Evolutionary conservation across 2,888 invertebrate genomes (phyloP), one percentile per base, ranked within the genome.

Genomic region (Gryllus longicercus): DNA sequence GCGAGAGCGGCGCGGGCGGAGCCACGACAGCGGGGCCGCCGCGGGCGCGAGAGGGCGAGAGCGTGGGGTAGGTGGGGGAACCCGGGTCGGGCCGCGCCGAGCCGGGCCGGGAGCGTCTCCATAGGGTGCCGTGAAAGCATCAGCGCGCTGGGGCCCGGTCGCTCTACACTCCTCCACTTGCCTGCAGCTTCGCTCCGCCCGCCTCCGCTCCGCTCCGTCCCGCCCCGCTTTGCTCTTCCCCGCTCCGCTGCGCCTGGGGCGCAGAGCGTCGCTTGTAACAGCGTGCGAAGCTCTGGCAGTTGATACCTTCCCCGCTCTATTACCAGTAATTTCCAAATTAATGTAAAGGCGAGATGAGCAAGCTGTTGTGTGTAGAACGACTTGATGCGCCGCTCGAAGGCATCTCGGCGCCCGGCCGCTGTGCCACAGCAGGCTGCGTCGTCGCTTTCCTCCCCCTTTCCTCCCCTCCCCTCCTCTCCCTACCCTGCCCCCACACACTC

Each of bases 261-360:
- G 38, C 38, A 38, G 38, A 38, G 38, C 38, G 38, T 38, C 38
- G 38, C 38, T 38, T 38, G 63, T n/a, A 63, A 63, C 63, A n/a
- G 63, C 63, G 63, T 63, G 63, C 63, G 63, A 63, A 63, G 63
- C n/a, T n/a, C n/a, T 14, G n/a, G 63, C n/a, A 63, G 63, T 63
- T 63, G 63, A 63, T 63, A 63, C n/a, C 63, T 63, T 63, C 63
- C n/a, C 63, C 63, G 63, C 63, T n/a, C 63, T 63, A 63, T 63
- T 63, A 63, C 63, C 63, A 63, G 63, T 63, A 63, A 63, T 63
- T 63, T 63, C 63, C 63, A 63, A 63, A 63, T 63, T 63, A 63
- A 63, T 63, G 63, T 63, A 63, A 63, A 63, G 63, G 63, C 63
- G n/a, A 63, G 63, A 63, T 63, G 63, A 63, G 63, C 63, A 63